phyloP scores from a whole-genome alignment of 2,888 invertebrate species.

The Chrysolina americana region DNA sequence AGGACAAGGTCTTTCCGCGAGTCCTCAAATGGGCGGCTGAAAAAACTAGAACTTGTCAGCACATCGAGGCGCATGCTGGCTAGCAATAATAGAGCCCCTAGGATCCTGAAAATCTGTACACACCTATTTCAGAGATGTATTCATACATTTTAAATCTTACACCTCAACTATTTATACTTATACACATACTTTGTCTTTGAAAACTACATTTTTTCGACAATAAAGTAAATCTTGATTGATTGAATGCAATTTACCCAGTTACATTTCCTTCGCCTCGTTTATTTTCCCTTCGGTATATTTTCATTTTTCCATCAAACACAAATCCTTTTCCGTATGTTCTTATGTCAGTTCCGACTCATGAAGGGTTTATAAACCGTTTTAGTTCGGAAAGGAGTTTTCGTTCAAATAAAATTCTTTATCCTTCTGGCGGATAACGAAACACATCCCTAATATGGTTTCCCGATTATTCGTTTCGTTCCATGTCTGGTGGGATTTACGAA shows the following conservation, averaged over 20 bases:
- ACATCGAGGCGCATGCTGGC: no score
- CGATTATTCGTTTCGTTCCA: conserved; percentile 17
- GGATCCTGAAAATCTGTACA: no score
- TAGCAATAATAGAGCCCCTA: no score
- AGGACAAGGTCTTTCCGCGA: no score
- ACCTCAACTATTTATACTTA: no score
- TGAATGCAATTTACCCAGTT: not conserved
- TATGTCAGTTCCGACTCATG: not conserved
- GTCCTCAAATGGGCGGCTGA: no score
- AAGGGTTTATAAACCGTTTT: not conserved
- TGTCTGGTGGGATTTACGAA: conserved; percentile 22
- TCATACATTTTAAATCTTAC: no score
- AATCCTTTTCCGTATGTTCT: not conserved
- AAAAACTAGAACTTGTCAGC: no score
- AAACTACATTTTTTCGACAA: no score
- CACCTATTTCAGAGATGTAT: no score
- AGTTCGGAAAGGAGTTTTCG: not conserved
- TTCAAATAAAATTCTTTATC: conserved; percentile 4
- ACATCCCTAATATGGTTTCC: conserved; percentile 27
- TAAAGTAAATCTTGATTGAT: no score
- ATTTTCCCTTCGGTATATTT: not conserved
- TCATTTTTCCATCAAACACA: not conserved
- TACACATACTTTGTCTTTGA: no score
- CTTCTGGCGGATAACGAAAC: not conserved
- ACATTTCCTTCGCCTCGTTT: not conserved